Percentiles rank a stretch among this genome's conserved stretches.
Evolutionary conservation across 2,113 vertebrate genomes (phyloP).

Genomic region (Bambusicola thoracicus): DNA sequence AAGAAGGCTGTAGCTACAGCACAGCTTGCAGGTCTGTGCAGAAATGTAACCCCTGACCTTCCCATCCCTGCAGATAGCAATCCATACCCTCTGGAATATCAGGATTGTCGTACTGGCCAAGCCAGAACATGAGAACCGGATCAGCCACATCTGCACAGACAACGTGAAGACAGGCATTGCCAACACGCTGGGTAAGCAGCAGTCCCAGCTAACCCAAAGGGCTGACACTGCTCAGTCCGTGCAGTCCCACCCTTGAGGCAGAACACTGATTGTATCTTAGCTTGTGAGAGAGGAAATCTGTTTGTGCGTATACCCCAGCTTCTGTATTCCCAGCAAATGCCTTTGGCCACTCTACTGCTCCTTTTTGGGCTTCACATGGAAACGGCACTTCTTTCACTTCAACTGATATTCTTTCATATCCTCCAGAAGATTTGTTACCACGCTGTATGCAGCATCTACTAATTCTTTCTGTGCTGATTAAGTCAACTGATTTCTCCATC

Average conservation of each 20-base stretch:
- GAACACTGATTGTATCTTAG: neutral
- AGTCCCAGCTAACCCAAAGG: accelerated
- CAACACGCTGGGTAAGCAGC: slow-evolving; percentile 89
- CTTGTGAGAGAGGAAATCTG: neutral
- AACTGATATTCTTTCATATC: neutral
- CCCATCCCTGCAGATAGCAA: slow-evolving; percentile 82
- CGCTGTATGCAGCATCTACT: neutral
- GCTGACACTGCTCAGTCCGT: neutral
- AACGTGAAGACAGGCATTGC: slow-evolving; percentile 97
- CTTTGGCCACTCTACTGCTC: neutral
- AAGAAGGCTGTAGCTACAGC: neutral
- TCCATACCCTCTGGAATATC: slow-evolving; percentile 96
- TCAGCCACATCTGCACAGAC: slow-evolving; percentile 92
- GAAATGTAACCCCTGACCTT: neutral
- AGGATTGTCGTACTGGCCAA: slow-evolving; percentile 92
- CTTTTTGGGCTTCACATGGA: slow-evolving; percentile 17
- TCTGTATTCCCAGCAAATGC: neutral
- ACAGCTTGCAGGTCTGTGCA: neutral
- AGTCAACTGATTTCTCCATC: neutral
- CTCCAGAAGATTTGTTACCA: slow-evolving; percentile 11
- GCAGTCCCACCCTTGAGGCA: neutral
- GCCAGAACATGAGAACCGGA: slow-evolving; percentile 94
- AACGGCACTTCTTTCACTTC: slow-evolving; percentile 3
- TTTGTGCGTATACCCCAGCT: neutral
- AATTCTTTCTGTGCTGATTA: slow-evolving; percentile 8